Evolutionary conservation across 35 echinoderm and acorn worm species (phyloP), one percentile per base, ranked within the genome.

Genomic region (Apostichopus parvimensis): DNA sequence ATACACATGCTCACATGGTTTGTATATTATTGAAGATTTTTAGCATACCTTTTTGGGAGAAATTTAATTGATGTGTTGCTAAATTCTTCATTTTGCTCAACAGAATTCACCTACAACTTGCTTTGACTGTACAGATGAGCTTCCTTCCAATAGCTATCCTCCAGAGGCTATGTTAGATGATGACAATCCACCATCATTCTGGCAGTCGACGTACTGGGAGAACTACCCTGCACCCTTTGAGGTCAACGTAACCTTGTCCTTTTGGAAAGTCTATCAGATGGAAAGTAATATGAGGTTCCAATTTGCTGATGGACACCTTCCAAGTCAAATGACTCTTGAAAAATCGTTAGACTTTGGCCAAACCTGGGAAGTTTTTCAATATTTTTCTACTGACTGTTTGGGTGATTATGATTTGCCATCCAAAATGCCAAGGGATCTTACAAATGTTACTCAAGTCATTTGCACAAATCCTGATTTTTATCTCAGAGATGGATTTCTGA

Each of bases 191-290:
- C 68, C 8, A n/a, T 90, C 91, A 2, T 92, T 73, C 15, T 95
- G 94, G 94, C 94, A 95, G 91, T 95, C 94, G 5, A 56, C 52
- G 8, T 73, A 55, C 78, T 95, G 94, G 94, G 56, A 73, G n/a
- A 18, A 87, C 28, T 93, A 93, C 54, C 94, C 94, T 5, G 8
- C 45, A 23, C 86, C 87, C 17, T 90, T 90, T 53, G 68, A 92
- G n/a, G 70, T 96, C 79, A 94, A 89, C 56, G 82, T 96, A 22
- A 94, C 93, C 18, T 45, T 96, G 54, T 94, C 92, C 8, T 77
- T 96, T 9, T 13, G 82, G 8, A 94, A 94, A 60, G 62, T 88
- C 11, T 89, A 92, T 71, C 83, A 77, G 10, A 18, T 96, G 8
- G 72, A 88, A 64, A 60, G 79, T 6, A 86, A 92, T 61, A 92